Evolutionary conservation across 2,888 invertebrate genomes (phyloP), one percentile per base, ranked within the genome.

Genomic region (Drosophila sordidapex): DNA sequence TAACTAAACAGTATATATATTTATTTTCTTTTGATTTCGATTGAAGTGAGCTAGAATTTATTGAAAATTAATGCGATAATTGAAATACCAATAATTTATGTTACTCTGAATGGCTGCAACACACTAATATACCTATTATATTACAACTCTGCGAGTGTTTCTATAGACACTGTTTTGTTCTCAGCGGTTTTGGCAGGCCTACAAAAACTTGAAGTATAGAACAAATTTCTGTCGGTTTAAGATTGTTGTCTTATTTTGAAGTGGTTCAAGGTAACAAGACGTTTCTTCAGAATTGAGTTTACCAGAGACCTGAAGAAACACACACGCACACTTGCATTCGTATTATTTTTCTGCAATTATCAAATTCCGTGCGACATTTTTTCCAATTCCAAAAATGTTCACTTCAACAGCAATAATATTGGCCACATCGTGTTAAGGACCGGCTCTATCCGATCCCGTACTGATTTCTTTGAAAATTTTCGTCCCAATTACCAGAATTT

Each of bases 261-360:
- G 79, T 75, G 76, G 75, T 67, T 73, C 74, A 68, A 70, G 70
- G 59, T 72, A 79, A 72, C 66, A 78, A 80, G 81, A 69, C 65
- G 78, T 69, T 75, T 74, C 68, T 29, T 51, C 78, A 64, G 74
- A 87, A 87, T 74, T 79, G 72, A 71, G 77, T 70, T 71, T 76
- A 60, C 81, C 76, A 63, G 36, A 56, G 54, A 58, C 46, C 59
- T 59, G 48, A 66, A 58, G 27, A 25, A 43, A 15, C 21, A 48
- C 48, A 48, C 33, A 15, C 40, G 40, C 27, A 25, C 52, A 56
- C 10, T 31, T 31, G 31, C 31, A 31, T 31, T 31, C 10, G 31
- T 3, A 31, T 10, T 31, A 31, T 31, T 31, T 31, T 31, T 31
- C 10, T 10, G 31, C 35, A 13, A 13, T 33, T 33, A 33, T 33